A percentile compares a stretch with the other conserved stretches of the same genome.
Conservation (phyloP, 1,140 invertebrate species). For the Sycophaga agraensis region DNA sequence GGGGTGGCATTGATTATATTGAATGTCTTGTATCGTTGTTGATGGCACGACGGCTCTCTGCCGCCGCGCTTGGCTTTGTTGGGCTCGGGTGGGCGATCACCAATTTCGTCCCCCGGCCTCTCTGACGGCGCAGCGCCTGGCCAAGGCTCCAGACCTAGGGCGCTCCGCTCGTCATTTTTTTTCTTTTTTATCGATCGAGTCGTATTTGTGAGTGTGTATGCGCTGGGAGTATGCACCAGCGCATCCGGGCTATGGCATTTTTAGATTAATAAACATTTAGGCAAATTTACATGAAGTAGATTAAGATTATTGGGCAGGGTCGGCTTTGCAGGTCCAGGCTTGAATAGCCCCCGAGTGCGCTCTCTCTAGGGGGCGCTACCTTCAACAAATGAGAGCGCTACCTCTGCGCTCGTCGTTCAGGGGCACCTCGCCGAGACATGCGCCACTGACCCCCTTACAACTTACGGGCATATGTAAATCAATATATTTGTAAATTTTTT, state of each 20-base stretch:
- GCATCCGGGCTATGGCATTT: slow-evolving; percentile 61
- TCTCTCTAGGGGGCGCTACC: not conserved
- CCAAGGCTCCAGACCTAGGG: slow-evolving; percentile 25
- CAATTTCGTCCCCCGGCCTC: slow-evolving; percentile 33
- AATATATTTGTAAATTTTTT: slow-evolving; percentile 62
- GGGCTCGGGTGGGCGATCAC: slow-evolving; percentile 27
- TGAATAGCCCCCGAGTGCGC: too few species aligned
- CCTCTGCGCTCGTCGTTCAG: too few species aligned
- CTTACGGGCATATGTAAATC: slow-evolving; percentile 62
- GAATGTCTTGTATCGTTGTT: slow-evolving; percentile 39
- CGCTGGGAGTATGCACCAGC: slow-evolving; percentile 61
- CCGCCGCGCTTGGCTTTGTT: too few species aligned
- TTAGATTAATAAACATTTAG: slow-evolving; percentile 61
- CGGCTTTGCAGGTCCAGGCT: slow-evolving; percentile 37
- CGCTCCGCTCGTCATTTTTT: slow-evolving; percentile 28
- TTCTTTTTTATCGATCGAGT: slow-evolving; percentile 52
- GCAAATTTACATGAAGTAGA: slow-evolving; percentile 60
- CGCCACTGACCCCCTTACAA: slow-evolving; percentile 53
- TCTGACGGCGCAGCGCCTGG: too few species aligned
- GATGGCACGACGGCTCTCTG: not conserved
- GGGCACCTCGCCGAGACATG: slow-evolving; percentile 29
- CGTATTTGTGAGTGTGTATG: slow-evolving; percentile 61
- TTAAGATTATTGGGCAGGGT: slow-evolving; percentile 53
- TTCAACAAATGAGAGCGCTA: not conserved
- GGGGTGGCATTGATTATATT: slow-evolving; percentile 29